These are phyloP conservation scores for Passer domesticus DNA, from an alignment of 2,113 vertebrate genomes.

Conservation along the genomic window DNA sequence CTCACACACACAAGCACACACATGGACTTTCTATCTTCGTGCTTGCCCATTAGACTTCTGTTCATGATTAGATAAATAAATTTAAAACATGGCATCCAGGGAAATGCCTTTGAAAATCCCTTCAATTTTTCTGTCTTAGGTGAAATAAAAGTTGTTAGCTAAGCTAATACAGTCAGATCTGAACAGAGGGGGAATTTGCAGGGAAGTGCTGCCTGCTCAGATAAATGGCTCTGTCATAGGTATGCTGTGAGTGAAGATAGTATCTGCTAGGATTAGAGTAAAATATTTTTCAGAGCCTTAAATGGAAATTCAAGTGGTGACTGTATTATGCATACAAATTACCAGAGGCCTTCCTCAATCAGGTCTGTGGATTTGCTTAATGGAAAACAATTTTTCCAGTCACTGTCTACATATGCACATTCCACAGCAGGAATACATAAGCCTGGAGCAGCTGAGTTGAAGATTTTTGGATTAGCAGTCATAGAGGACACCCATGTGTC, in stretches of 20 bases:
- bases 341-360: constrained; percentile 62
- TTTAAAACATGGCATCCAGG: constrained; percentile 8
- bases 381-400: constrained; percentile 65
- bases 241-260: constrained; percentile 49
- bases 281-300: constrained; percentile 67
- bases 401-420: constrained; percentile 37
- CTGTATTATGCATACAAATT: constrained; percentile 68
- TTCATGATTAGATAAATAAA: constrained; percentile 28
- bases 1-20: not conserved
- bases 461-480: not conserved
- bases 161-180: constrained; percentile 37
- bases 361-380: constrained; percentile 58
- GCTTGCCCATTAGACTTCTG: not conserved
- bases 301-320: constrained; percentile 71
- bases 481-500: not conserved
- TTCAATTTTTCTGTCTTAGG: constrained; percentile 46
- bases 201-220: constrained; percentile 42
- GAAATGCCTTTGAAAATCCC: constrained; percentile 25
- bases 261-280: constrained; percentile 61
- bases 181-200: constrained; percentile 5
- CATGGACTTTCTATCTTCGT: not conserved
- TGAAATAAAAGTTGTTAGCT: constrained; percentile 57
- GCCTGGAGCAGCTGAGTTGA: constrained; percentile 4
- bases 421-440: constrained; percentile 38
- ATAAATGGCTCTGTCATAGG: constrained; percentile 55